phyloP scores from a whole-genome alignment of 2,888 invertebrate genomes.

The Drosophila seclusa region DNA sequence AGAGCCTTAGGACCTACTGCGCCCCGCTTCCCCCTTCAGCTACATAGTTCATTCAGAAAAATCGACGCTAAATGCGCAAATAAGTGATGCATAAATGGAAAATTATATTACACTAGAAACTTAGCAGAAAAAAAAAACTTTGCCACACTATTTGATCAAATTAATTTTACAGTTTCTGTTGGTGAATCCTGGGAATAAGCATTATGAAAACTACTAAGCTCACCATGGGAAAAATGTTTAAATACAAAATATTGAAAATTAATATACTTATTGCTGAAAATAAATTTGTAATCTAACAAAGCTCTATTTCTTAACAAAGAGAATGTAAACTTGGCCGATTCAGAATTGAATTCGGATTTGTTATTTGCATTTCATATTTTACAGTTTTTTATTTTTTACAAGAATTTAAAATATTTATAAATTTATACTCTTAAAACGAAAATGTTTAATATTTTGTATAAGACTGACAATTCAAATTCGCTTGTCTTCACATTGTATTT shows the following conservation, averaged over 20 bases:
- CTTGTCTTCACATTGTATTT: not conserved
- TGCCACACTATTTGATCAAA: slow-evolving; percentile 34
- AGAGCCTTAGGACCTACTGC: not conserved
- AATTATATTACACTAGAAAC: slow-evolving; percentile 56
- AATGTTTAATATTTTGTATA: not conserved
- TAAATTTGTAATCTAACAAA: not conserved
- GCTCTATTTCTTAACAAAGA: not conserved
- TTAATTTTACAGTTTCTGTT: slow-evolving; percentile 24
- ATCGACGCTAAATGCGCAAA: slow-evolving; percentile 50
- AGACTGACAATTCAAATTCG: not conserved
- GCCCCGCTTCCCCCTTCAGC: not conserved
- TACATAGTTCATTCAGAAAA: slow-evolving; percentile 2
- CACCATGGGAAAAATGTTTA: not conserved
- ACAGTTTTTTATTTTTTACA: too few relatives aligned
- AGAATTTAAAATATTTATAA: not conserved
- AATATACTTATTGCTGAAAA: not conserved
- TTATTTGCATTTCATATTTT: too few relatives aligned
- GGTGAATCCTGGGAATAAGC: not conserved
- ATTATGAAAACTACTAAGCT: not conserved
- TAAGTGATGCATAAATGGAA: slow-evolving; percentile 55
- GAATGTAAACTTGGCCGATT: not conserved
- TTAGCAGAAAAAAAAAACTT: slow-evolving; percentile 20
- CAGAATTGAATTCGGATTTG: not conserved
- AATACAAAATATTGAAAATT: not conserved
- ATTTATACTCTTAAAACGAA: not conserved